These are phyloP conservation scores for Platycnemis pennipes DNA, from an alignment of 2,888 invertebrate species.

Conservation along the genomic window DNA sequence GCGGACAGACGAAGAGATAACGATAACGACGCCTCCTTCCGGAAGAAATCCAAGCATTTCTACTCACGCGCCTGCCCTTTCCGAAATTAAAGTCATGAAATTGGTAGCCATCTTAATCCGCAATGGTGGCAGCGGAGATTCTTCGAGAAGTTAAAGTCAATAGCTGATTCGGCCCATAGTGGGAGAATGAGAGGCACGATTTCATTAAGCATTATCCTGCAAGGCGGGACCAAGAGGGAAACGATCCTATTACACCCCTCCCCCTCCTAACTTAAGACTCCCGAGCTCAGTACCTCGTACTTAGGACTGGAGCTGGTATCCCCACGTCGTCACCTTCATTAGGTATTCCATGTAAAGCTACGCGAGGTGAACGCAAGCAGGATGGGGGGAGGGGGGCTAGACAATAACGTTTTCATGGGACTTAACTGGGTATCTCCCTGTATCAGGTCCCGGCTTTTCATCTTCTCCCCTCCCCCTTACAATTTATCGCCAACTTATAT, in stretches of 20 bases:
- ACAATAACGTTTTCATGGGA: constrained; percentile 32
- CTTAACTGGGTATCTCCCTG: constrained; percentile 12
- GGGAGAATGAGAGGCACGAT: background rate
- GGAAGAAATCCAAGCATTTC: too few species aligned
- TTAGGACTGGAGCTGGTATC: background rate
- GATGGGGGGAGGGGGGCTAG: background rate
- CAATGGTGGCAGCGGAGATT: too few species aligned
- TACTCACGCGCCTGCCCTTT: too few species aligned
- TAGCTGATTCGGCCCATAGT: background rate
- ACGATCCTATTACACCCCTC: background rate
- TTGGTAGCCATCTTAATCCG: too few species aligned
- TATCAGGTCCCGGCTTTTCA: constrained; percentile 19
- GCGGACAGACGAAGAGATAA: too few species aligned
- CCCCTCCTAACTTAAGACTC: background rate
- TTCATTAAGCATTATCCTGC: background rate
- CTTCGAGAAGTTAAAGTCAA: background rate
- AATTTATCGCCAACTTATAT: constrained; percentile 23
- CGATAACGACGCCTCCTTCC: too few species aligned
- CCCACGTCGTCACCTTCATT: background rate
- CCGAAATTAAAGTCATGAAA: too few species aligned
- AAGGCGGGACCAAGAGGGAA: background rate
- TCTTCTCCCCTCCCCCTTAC: background rate
- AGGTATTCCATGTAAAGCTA: background rate
- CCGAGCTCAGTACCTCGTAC: background rate
- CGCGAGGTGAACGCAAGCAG: background rate